A percentile compares a stretch with the other conserved stretches of the same genome.
These are phyloP conservation scores for Cyanocitta stelleri DNA, from an alignment of 2,113 vertebrate species.

Conservation along the genomic window DNA sequence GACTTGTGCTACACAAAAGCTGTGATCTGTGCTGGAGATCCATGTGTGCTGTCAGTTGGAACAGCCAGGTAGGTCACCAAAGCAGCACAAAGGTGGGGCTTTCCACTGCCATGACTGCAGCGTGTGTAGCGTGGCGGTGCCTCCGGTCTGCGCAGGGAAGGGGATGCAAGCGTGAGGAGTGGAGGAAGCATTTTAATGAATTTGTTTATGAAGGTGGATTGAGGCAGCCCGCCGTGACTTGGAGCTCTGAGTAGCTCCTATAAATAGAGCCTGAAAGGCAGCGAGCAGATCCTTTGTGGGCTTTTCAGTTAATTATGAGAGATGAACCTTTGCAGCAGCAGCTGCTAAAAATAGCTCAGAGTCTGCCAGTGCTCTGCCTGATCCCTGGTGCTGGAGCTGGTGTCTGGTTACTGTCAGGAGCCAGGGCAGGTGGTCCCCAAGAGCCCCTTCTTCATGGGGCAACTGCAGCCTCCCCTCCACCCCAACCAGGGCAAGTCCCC, in stretches of 20 bases:
- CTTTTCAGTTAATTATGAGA: constrained; percentile 64
- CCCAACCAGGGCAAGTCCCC: neutral
- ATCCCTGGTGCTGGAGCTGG: neutral
- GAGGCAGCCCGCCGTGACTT: constrained; percentile 21
- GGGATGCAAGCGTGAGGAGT: neutral
- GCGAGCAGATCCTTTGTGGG: neutral
- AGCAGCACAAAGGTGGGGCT: neutral
- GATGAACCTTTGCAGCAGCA: constrained; percentile 17
- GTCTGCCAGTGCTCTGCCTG: neutral
- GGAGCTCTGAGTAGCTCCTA: constrained; percentile 30
- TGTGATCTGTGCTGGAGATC: neutral
- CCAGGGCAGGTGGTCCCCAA: fast-evolving
- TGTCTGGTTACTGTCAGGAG: neutral
- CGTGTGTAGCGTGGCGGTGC: neutral
- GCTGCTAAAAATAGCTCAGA: constrained; percentile 45
- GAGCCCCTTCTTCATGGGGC: neutral
- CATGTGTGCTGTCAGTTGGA: fast-evolving
- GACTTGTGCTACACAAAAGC: neutral
- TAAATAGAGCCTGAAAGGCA: constrained; percentile 57
- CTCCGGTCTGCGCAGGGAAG: neutral
- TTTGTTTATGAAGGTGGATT: constrained; percentile 46
- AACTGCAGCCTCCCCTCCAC: neutral
- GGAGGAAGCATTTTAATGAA: constrained; percentile 3
- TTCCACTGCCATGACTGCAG: neutral
- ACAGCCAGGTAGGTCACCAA: neutral